Conservation (phyloP, 2,888 invertebrate genomes). For the Eupithecia subumbrata region DNA sequence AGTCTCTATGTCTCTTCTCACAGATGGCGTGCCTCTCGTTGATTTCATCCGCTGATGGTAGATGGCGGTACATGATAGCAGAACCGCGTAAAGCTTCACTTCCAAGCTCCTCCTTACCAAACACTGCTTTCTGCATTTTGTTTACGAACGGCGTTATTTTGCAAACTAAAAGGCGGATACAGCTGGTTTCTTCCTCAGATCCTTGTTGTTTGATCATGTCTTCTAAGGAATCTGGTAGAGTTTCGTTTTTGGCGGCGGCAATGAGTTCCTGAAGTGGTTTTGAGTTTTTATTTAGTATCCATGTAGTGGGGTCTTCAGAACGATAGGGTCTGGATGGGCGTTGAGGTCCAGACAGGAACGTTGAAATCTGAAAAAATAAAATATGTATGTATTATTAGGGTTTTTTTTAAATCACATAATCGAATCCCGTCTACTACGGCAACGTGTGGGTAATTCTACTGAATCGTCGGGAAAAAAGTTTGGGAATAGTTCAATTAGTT, state of each 20-base stretch:
- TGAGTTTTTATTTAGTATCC: constrained; percentile 87
- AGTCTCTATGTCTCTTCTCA: constrained; percentile 83
- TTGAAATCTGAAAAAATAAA: constrained; percentile 83
- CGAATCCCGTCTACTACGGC: no score
- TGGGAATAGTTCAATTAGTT: no score
- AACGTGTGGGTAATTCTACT: no score
- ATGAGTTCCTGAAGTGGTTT: constrained; percentile 83
- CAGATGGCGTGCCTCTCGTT: constrained; percentile 85
- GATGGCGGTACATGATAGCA: constrained; percentile 83
- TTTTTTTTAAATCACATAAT: not conserved
- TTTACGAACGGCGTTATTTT: constrained; percentile 90
- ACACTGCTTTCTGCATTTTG: constrained; percentile 89
- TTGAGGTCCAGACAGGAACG: constrained; percentile 75
- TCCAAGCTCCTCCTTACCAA: constrained; percentile 70
- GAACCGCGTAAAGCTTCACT: constrained; percentile 62
- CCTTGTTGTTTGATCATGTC: constrained; percentile 83
- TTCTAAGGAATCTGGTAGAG: constrained; percentile 86
- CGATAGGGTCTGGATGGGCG: constrained; percentile 57
- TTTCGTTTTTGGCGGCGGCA: constrained; percentile 84
- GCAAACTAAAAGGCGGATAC: constrained; percentile 89
- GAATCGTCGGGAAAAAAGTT: no score
- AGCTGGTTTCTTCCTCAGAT: constrained; percentile 85
- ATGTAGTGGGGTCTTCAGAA: constrained; percentile 69
- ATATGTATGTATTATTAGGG: not conserved
- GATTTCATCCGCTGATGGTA: constrained; percentile 86